phyloP scores from a whole-genome alignment of 1,140 invertebrate genomes.

The Chionoecetes opilio region DNA sequence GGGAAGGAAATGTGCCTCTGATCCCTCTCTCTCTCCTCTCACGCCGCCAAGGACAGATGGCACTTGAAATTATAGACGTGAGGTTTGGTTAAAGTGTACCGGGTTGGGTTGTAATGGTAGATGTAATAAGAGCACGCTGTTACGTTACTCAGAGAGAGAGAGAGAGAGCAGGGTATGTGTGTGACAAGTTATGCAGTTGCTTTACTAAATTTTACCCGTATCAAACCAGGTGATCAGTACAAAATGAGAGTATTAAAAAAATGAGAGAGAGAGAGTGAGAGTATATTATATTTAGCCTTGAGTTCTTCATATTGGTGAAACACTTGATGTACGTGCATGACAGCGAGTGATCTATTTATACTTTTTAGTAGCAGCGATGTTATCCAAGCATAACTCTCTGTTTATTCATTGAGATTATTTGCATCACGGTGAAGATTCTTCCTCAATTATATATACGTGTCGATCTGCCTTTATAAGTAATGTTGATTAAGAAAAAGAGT shows the following conservation, averaged over 20 bases:
- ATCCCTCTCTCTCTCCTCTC: neutral
- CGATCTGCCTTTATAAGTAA: too few species aligned
- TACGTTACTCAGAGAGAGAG: neutral
- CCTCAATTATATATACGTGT: too few species aligned
- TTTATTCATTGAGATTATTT: too few species aligned
- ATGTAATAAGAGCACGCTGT: neutral
- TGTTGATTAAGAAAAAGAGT: too few species aligned
- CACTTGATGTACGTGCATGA: neutral
- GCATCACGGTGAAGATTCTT: too few species aligned
- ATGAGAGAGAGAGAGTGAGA: neutral
- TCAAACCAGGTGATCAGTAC: too few species aligned
- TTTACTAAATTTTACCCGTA: too few species aligned
- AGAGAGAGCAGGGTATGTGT: too few species aligned
- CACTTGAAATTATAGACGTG: neutral
- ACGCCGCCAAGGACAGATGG: neutral
- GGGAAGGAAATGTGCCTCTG: neutral
- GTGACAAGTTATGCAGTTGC: too few species aligned
- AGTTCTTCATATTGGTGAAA: too few species aligned
- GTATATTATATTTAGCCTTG: too few species aligned
- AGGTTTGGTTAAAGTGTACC: neutral
- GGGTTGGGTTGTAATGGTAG: neutral
- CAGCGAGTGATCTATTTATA: neutral
- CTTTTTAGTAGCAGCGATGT: neutral
- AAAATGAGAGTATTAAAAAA: neutral
- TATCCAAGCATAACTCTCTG: neutral